Evolutionary conservation across 2,797 vertebrate species (phyloP), one percentile per base, ranked within the genome.

Genomic region (Coregonus suidteri): DNA sequence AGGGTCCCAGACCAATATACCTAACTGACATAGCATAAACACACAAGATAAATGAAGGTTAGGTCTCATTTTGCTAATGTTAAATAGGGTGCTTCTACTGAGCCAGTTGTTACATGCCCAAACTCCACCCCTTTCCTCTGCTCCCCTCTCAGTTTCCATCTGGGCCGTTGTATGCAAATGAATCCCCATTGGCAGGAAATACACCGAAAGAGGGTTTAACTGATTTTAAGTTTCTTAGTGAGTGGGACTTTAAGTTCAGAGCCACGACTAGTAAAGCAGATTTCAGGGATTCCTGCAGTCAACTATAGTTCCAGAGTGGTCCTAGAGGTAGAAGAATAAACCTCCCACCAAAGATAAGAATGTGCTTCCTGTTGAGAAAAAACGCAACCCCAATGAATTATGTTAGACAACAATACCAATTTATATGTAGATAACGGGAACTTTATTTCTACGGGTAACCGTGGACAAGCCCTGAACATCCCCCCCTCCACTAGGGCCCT

Each of bases 131-230:
- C 74, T 84, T 84, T 78, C 83, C 77, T 83, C 75, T 81, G 72
- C 52, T 37, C 75, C 82, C 87, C 76, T 88, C 82, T 90, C 86
- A 75, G 87, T 90, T 90, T 90, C 89, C 82, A 84, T 88, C 74
- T 79, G 81, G 79, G 81, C 80, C 86, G 66, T 56, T 68, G 14
- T 66, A 91, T 91, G 91, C 89, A 93, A 93, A 94, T 87, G 3
- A n/a, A 16, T 83, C 75, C 74, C 83, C 67, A 66, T 71, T 81
- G 89, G 79, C 35, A 79, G 73, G 83, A 75, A 84, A 82, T 47
- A 73, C 54, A 76, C 37, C 37, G 6, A 80, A 73, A 74, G 68
- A 76, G 68, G 75, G 82, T 82, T 78, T 66, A 78, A 86, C 75
- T 82, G 25, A 52, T 52, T 71, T 41, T 77, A 71, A 76, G 74